A percentile compares a stretch with the other conserved stretches of the same genome.
These are phyloP conservation scores for Drosophila mauritiana DNA, from an alignment of 1,140 invertebrate species.

Conservation along the genomic window DNA sequence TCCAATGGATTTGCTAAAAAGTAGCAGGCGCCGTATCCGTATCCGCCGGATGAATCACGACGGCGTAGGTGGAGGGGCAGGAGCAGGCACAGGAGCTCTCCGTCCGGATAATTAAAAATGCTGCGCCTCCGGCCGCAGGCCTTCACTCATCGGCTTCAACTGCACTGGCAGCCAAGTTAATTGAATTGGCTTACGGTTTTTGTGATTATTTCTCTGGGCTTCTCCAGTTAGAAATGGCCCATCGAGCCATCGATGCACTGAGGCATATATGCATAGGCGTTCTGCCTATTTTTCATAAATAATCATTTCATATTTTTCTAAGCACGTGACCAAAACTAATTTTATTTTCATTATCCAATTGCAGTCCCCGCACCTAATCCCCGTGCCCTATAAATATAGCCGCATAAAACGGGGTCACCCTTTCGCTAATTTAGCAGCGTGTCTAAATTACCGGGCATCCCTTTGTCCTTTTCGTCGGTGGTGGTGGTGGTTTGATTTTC, in stretches of 20 bases:
- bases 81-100: not conserved
- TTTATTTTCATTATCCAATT: constrained; percentile 69
- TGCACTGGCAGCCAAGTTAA: constrained; percentile 67
- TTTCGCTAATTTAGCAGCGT: constrained; percentile 66
- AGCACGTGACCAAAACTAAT: constrained; percentile 76
- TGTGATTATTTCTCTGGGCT: constrained; percentile 11
- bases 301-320: constrained; percentile 65
- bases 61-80: not conserved
- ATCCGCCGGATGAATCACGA: constrained; percentile 5
- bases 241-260: not conserved
- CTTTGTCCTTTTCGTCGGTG: constrained; percentile 19
- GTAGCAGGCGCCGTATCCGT: constrained; percentile 31
- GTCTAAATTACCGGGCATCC: constrained; percentile 57
- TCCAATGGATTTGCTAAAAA: constrained; percentile 62
- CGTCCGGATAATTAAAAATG: constrained; percentile 69
- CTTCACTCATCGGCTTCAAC: constrained; percentile 57
- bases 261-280: not conserved
- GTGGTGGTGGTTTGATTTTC: constrained; percentile 25
- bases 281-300: constrained; percentile 30
- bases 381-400: constrained; percentile 38
- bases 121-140: constrained; percentile 41
- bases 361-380: constrained; percentile 35
- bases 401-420: constrained; percentile 55
- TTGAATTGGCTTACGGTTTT: constrained; percentile 49
- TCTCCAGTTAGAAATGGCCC: constrained; percentile 1